phyloP scores from a whole-genome alignment of 2,888 invertebrate genomes.

The Drosophila paracracens region DNA sequence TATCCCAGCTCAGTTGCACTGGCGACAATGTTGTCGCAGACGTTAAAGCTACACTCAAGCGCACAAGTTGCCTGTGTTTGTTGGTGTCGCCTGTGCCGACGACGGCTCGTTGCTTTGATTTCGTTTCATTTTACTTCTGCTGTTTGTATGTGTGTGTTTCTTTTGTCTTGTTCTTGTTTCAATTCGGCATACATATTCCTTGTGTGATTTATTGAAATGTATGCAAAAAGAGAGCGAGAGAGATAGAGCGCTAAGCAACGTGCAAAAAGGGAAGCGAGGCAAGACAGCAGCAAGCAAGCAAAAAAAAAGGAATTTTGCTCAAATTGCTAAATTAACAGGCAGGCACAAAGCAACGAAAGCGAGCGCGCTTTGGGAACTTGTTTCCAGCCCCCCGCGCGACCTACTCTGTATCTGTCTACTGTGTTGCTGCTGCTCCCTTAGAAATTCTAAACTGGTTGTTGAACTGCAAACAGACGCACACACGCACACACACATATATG shows the following conservation, averaged over 20 bases:
- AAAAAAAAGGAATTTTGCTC: constrained; percentile 58
- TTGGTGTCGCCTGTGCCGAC: constrained; percentile 27
- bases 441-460: constrained; percentile 78
- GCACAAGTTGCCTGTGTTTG: constrained; percentile 6
- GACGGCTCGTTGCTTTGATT: constrained; percentile 29
- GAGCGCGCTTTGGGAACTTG: constrained; percentile 71
- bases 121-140: constrained; percentile 16
- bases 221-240: constrained; percentile 41
- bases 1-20: constrained; percentile 19
- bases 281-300: constrained; percentile 15
- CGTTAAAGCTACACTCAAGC: constrained; percentile 1
- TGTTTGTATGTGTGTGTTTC: background rate
- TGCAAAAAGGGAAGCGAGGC: constrained; percentile 33
- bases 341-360: constrained; percentile 66
- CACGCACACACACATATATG: constrained; percentile 21
- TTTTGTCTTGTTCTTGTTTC: constrained; percentile 38
- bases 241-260: constrained; percentile 10
- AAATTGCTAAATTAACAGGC: constrained; percentile 75
- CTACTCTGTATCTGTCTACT: constrained; percentile 12
- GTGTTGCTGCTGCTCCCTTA: constrained; percentile 47
- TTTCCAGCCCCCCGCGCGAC: constrained; percentile 42
- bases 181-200: constrained; percentile 46
- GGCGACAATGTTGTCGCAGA: constrained; percentile 51
- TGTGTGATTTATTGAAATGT: constrained; percentile 69
- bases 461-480: constrained; percentile 55